Base-by-base conservation (phyloP, 1,140 invertebrate species). In the Aethina tumida region DNA sequence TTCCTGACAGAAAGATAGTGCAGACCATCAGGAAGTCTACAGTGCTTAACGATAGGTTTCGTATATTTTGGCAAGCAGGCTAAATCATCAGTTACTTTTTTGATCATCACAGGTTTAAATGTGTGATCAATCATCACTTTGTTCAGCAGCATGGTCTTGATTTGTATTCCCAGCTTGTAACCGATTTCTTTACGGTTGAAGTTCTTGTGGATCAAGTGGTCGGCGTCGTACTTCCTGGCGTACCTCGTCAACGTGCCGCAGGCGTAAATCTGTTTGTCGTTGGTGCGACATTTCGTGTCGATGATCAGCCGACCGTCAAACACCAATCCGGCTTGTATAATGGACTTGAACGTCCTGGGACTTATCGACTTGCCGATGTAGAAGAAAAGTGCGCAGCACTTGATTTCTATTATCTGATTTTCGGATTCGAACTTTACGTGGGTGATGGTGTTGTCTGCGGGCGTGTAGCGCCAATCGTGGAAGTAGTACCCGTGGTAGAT, bases 291-390 rank as follows among this genome's bases (percentile, higher is more conserved):
- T 14, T 70, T 55, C 0, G 67, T 57, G 45, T 80, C 71, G 24
- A 87, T 80, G 2, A 85, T 73, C 17, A 87, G 52, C 8, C 70
- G 38, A 5, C 69, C 77, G 51, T 84, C 77, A 59, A 78, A 85
- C 2, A 81, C 74, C 5, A 86, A 52, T 18, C 75, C 79, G 10
- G 74, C 65, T 38, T 71, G 66, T 27, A 70, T 75, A 41, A 84
- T 73, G 8, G 80, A 80, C 75, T 49, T n/a, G 25, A 56, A 61
- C 1, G 50, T 52, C 15, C 39, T 39, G 2, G 43, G 37, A 36
- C 52, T 57, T 28, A 73, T 63, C 13, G 53, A 60, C 40, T 62
- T 68, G 4, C 60, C 43, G 4, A 63, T 64, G 38, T 66, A 74
- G 37, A 66, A 65, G 47, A 72, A 73, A 14, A 71, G 43, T 0